phyloP scores from a whole-genome alignment of 53 echinoderm and acorn worm genomes.

The Luidia sarsii region DNA sequence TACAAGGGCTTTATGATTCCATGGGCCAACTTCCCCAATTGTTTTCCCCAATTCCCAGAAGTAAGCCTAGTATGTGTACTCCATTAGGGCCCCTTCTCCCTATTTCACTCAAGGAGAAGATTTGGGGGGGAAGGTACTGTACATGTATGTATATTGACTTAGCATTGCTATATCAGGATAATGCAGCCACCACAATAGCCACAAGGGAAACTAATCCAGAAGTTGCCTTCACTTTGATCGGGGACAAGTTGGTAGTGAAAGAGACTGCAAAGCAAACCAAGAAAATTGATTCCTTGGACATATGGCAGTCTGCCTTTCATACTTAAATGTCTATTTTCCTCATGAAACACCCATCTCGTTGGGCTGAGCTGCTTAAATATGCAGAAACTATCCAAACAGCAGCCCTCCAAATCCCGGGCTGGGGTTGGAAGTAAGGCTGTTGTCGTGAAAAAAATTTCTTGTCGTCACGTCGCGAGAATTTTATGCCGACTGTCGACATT shows the following conservation, averaged over 20 bases:
- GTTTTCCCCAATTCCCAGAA: background rate
- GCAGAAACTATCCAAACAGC: slow-evolving; percentile 5
- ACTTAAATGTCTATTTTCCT: background rate
- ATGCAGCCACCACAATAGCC: background rate
- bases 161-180: background rate
- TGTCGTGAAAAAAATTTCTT: no score
- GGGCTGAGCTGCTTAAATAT: slow-evolving; percentile 2
- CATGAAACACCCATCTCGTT: slow-evolving; percentile 1
- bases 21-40: no score
- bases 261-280: background rate
- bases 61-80: background rate
- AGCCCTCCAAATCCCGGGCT: slow-evolving; percentile 1
- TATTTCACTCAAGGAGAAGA: background rate
- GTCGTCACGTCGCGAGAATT: no score
- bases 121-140: no score
- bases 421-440: no score
- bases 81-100: background rate
- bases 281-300: background rate
- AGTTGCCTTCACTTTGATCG: background rate
- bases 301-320: background rate
- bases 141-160: background rate
- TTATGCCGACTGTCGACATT: no score
- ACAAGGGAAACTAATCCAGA: slow-evolving; percentile 3
- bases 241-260: background rate
- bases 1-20: no score